phyloP scores from a whole-genome alignment of 2,888 invertebrate species.

The Bombylius discolor region DNA sequence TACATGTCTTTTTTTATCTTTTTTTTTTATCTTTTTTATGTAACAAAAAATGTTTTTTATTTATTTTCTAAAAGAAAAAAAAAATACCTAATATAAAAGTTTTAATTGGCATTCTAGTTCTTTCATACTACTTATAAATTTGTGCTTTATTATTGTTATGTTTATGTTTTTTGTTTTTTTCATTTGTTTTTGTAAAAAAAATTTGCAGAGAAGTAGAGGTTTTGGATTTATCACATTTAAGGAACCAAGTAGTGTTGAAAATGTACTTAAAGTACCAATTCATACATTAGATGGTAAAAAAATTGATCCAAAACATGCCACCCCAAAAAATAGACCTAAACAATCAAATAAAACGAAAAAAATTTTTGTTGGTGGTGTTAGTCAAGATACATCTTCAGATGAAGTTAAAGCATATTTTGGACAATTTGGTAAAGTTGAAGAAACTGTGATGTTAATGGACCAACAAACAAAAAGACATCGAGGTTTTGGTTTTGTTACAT shows the following conservation, averaged over 20 bases:
- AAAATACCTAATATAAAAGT: too few species aligned
- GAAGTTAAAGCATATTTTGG: conserved; percentile 83
- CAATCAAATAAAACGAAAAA: conserved; percentile 80
- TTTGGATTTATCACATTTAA: conserved; percentile 88
- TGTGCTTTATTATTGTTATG: too few species aligned
- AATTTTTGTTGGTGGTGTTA: conserved; percentile 85
- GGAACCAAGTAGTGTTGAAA: conserved; percentile 80
- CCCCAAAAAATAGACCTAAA: conserved; percentile 77
- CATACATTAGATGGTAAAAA: conserved; percentile 87
- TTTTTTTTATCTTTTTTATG: too few species aligned
- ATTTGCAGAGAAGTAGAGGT: conserved; percentile 73
- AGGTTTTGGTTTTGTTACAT: conserved; percentile 84
- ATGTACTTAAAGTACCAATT: conserved; percentile 78
- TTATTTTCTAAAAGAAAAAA: too few species aligned
- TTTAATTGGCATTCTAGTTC: too few species aligned
- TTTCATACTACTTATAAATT: too few species aligned
- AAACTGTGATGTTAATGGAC: conserved; percentile 88
- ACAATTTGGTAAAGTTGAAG: conserved; percentile 81
- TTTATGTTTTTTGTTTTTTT: too few species aligned
- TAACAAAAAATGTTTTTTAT: too few species aligned
- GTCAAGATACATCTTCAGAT: conserved; percentile 82
- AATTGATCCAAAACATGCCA: conserved; percentile 88
- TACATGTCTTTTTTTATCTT: too few species aligned
- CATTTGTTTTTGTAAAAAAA: background rate
- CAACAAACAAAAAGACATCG: conserved; percentile 85